A percentile compares a stretch with the other conserved stretches of the same genome.
phyloP scores from a whole-genome alignment of 1,140 invertebrate genomes.

The Ceratina japonica region DNA sequence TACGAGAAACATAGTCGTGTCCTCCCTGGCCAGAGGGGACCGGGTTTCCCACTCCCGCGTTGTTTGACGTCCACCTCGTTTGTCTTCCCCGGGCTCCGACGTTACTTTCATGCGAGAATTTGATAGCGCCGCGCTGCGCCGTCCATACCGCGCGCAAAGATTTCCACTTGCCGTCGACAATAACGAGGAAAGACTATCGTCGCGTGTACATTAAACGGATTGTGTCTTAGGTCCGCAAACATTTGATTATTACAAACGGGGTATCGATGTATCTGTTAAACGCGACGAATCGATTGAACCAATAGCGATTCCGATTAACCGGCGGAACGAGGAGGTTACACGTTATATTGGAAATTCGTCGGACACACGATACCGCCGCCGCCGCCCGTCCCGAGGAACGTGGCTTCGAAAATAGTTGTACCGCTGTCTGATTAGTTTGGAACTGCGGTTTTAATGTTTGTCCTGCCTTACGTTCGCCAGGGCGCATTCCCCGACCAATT shows the following conservation, averaged over 20 bases:
- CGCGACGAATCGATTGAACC: slow-evolving; percentile 8
- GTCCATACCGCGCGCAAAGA: background rate
- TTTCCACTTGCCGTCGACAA: background rate
- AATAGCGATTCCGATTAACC: slow-evolving; percentile 12
- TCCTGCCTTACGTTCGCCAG: background rate
- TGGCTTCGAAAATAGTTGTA: slow-evolving; percentile 27
- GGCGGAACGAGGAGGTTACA: background rate
- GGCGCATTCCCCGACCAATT: slow-evolving; percentile 4
- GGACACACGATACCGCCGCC: background rate
- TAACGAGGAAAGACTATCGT: too few species aligned
- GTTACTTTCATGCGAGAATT: slow-evolving; percentile 1
- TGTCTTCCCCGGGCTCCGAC: background rate
- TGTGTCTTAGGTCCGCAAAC: too few species aligned
- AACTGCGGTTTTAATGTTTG: slow-evolving; percentile 45
- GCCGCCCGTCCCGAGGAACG: background rate
- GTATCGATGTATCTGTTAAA: background rate
- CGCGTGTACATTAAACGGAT: background rate
- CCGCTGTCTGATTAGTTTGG: slow-evolving; percentile 35
- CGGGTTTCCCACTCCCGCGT: background rate
- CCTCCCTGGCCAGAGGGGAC: too few species aligned
- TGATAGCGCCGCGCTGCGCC: too few species aligned
- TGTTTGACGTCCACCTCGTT: slow-evolving; percentile 4
- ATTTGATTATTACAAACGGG: background rate
- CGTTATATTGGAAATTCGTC: background rate
- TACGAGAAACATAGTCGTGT: slow-evolving; percentile 1